Evolutionary conservation across 2,888 invertebrate genomes (phyloP).

Genomic region (Phyllotreta cruciferae): DNA sequence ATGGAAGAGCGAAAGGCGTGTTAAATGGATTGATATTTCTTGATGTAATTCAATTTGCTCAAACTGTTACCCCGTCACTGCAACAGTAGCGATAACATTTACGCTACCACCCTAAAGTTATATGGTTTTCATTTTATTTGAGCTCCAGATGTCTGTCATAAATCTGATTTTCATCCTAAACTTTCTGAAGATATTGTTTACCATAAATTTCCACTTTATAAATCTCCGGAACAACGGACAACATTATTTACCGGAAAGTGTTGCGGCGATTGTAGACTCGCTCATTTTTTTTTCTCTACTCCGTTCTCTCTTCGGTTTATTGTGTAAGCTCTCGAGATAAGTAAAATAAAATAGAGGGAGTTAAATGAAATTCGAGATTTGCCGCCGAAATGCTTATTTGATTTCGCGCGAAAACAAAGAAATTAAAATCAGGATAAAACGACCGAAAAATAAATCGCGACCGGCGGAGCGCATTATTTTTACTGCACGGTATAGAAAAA

Average conservation of each 20-base stretch:
- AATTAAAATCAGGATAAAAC: neutral
- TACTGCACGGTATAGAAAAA: constrained; percentile 17
- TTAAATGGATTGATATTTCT: neutral
- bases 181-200: constrained; percentile 33
- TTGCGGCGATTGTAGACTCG: constrained; percentile 17
- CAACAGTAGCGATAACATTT: constrained; percentile 39
- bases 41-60: constrained; percentile 14
- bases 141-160: constrained; percentile 43
- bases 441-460: constrained; percentile 8
- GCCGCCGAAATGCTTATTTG: neutral
- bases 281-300: constrained; percentile 25
- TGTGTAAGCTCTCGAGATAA: neutral
- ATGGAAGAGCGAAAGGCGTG: too few species aligned
- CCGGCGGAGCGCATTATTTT: constrained; percentile 7
- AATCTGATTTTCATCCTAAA: constrained; percentile 40
- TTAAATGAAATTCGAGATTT: neutral
- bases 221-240: constrained; percentile 26
- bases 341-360: neutral
- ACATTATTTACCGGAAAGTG: constrained; percentile 26
- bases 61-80: constrained; percentile 18
- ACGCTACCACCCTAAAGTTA: constrained; percentile 40
- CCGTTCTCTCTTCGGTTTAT: neutral
- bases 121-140: constrained; percentile 44
- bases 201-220: constrained; percentile 37
- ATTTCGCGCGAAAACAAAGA: neutral